Evolutionary conservation across 2,113 vertebrate species (phyloP).

Genomic region (Phyllopteryx taeniolatus): DNA sequence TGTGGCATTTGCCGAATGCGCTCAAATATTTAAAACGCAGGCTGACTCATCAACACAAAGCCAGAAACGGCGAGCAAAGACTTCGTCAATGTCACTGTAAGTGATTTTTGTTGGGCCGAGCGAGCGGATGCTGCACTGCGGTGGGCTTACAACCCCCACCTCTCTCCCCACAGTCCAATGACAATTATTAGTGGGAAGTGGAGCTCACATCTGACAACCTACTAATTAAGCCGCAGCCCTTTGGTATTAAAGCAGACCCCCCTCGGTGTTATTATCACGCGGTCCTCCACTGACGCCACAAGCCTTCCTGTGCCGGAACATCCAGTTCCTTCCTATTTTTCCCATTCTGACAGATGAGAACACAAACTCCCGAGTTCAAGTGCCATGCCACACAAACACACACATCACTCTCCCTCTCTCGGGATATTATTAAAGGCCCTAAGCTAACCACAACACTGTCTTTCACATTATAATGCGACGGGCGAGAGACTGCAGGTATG

Average conservation of each 20-base stretch:
- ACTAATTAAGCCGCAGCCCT: conserved; percentile 7
- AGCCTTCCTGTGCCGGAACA: background rate
- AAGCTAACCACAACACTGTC: conserved; percentile 9
- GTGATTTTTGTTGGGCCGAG: conserved; percentile 14
- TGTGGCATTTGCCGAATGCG: conserved; percentile 9
- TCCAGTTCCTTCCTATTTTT: background rate
- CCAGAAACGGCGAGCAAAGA: background rate
- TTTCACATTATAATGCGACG: conserved; percentile 4
- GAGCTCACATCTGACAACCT: conserved; percentile 5
- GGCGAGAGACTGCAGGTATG: conserved; percentile 1
- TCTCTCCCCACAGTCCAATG: conserved; percentile 16
- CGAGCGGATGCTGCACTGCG: conserved; percentile 26
- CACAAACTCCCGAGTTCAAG: background rate
- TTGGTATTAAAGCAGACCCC: conserved; percentile 7
- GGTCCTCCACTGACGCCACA: background rate
- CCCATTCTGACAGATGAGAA: background rate
- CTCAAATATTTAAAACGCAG: conserved; percentile 18
- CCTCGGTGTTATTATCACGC: background rate
- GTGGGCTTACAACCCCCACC: background rate
- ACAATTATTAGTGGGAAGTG: background rate
- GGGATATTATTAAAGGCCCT: conserved; percentile 10
- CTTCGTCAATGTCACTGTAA: conserved; percentile 24
- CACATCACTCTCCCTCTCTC: background rate
- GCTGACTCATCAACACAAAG: conserved; percentile 23
- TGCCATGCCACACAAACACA: conserved; percentile 8